Percentiles rank a stretch among this genome's conserved stretches.
These are phyloP conservation scores for Polypedilum vanderplanki DNA, from an alignment of 1,140 invertebrate species.

Conservation along the genomic window DNA sequence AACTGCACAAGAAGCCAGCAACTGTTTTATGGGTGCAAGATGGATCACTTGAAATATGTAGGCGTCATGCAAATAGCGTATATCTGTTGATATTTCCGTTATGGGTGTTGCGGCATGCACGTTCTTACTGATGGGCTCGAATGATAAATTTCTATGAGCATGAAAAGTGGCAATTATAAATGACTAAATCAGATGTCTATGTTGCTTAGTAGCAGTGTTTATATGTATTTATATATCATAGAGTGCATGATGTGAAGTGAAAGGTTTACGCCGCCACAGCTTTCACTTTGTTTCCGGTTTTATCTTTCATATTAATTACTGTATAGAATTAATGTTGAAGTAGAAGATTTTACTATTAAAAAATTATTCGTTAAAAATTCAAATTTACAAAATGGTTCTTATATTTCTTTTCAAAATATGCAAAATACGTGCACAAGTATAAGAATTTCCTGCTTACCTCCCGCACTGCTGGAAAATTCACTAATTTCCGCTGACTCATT, in stretches of 20 bases:
- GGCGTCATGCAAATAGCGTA: constrained; percentile 10
- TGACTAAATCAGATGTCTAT: constrained; percentile 12
- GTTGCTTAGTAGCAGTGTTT: background rate
- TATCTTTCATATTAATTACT: too few species aligned
- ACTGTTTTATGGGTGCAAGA: background rate
- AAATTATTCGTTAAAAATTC: too few species aligned
- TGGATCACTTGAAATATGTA: background rate
- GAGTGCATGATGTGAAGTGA: background rate
- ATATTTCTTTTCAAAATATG: too few species aligned
- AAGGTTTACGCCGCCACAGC: too few species aligned
- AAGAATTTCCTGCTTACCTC: too few species aligned
- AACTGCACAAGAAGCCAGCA: background rate
- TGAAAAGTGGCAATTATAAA: constrained; percentile 19
- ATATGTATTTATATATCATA: background rate
- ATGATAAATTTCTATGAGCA: background rate
- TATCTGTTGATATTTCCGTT: constrained; percentile 18
- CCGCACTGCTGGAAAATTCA: too few species aligned
- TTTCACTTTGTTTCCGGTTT: too few species aligned
- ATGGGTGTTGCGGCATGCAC: background rate
- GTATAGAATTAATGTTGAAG: too few species aligned
- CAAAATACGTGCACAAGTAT: too few species aligned
- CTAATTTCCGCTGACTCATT: too few species aligned
- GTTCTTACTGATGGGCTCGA: background rate
- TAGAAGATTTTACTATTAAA: too few species aligned
- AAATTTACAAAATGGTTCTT: too few species aligned